Conservation (phyloP, 2,888 invertebrate genomes). For the Carpatolechia fugitivella region DNA sequence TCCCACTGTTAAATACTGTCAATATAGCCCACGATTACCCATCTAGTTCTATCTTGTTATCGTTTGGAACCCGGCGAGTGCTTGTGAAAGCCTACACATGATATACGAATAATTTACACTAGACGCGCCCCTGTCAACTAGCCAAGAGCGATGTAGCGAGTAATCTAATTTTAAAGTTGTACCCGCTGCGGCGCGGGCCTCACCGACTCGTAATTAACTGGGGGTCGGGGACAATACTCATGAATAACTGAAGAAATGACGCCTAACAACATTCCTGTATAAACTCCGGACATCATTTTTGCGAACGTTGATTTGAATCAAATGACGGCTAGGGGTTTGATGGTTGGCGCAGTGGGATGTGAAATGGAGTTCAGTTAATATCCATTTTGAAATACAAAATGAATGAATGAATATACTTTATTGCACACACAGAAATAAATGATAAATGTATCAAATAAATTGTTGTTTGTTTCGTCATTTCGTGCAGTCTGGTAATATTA, state of each 20-base stretch:
- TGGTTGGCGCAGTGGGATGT: background rate
- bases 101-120: constrained; percentile 16
- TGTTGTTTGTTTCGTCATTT: background rate
- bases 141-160: constrained; percentile 43
- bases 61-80: too few relatives aligned
- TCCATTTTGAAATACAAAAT: too few relatives aligned
- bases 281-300: constrained; percentile 8
- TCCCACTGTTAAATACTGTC: too few relatives aligned
- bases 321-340: background rate
- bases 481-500: too few relatives aligned
- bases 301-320: background rate
- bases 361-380: background rate
- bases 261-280: background rate
- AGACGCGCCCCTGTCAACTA: constrained; percentile 21
- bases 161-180: constrained; percentile 66
- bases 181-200: constrained; percentile 33
- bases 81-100: too few relatives aligned
- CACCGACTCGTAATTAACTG: constrained; percentile 60
- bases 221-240: constrained; percentile 40
- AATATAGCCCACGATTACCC: too few relatives aligned
- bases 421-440: too few relatives aligned
- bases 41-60: too few relatives aligned
- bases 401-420: too few relatives aligned
- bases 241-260: constrained; percentile 10
- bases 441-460: too few relatives aligned